Base-by-base conservation (phyloP, 2,888 invertebrate species). In the Hoplodrina blanda region DNA sequence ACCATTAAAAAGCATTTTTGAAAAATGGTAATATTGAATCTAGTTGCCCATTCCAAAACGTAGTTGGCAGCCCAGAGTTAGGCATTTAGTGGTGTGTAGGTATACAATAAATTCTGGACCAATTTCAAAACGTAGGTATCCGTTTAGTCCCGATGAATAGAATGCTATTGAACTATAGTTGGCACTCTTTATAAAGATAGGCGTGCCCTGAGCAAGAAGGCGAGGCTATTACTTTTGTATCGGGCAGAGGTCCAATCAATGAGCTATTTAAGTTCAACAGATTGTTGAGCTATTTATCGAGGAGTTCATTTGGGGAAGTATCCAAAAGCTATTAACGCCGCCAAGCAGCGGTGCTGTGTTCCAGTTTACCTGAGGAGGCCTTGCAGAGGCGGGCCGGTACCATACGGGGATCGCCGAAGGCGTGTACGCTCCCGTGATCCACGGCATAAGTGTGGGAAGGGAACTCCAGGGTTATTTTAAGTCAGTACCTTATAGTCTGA, bases 161-260 rank as follows among this genome's bases (percentile, higher is more conserved):
- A 33, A 46, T 19, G n/a, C 37, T 10, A 33, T 52, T 67, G 19
- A 54, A 41, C 44, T 19, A 73, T 33, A 54, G 56, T 73, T 77
- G 79, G 76, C 76, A 64, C 54, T 56, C 37, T 57, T 54, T 46
- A 37, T 54, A 17, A 13, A 59, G 61, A 41, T 25, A 57, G 63
- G 63, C 60, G 53, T 77, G 52, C n/a, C 41, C 5, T 60, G 33
- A 4, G 13, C 3, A 20, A 49, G 1, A 33, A n/a, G 55, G 63
- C 60, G 41, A 70, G 20, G 11, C 46, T 69, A 49, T 50, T n/a
- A 19, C 3, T 74, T 1, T 52, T 60, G 6, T 62, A 55, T 55
- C 54, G 60, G 71, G 62, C 71, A 63, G 41, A 10, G 52, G 37
- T 76, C 69, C 76, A 73, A 76, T 60, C 60, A 56, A 56, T 56